Conservation (phyloP, 2,888 invertebrate species). For the Lepidocyrtoides sp. region DNA sequence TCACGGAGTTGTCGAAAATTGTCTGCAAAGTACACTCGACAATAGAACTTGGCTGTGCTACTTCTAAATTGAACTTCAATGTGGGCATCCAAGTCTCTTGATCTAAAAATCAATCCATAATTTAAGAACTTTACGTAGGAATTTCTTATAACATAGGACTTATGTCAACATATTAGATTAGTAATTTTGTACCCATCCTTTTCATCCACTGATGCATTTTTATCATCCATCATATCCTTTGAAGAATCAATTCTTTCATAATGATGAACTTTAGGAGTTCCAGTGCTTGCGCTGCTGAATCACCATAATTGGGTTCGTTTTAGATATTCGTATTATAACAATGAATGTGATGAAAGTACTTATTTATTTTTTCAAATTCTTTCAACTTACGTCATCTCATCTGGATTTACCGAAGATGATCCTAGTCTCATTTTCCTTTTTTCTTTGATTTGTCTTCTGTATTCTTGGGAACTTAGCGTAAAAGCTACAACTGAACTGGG, state of each 20-base stretch:
- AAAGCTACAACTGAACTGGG: conserved; percentile 95
- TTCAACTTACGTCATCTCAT: conserved; percentile 42
- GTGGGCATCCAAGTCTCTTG: conserved; percentile 84
- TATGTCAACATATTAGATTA: too few relatives aligned
- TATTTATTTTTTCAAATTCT: too few relatives aligned
- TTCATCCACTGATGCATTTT: conserved; percentile 56
- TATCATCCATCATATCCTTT: conserved; percentile 63
- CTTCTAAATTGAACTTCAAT: conserved; percentile 89
- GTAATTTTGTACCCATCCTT: conserved; percentile 63
- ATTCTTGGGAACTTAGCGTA: conserved; percentile 91
- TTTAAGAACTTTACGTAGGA: too few relatives aligned
- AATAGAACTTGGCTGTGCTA: conserved; percentile 93
- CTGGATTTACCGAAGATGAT: conserved; percentile 46
- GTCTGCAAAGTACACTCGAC: conserved; percentile 96
- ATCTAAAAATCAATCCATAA: conserved; percentile 34
- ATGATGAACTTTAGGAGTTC: conserved; percentile 42
- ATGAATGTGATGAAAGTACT: too few relatives aligned
- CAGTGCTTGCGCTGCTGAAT: conserved; percentile 11
- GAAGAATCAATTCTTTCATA: conserved; percentile 54
- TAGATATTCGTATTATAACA: too few relatives aligned
- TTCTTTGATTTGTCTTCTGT: conserved; percentile 87
- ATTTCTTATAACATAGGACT: too few relatives aligned
- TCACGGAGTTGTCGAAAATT: conserved; percentile 94
- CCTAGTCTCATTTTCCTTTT: conserved; percentile 61
- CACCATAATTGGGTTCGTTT: too few relatives aligned